These are phyloP conservation scores for Pterocles gutturalis DNA, from an alignment of 2,113 vertebrate genomes.

Conservation along the genomic window DNA sequence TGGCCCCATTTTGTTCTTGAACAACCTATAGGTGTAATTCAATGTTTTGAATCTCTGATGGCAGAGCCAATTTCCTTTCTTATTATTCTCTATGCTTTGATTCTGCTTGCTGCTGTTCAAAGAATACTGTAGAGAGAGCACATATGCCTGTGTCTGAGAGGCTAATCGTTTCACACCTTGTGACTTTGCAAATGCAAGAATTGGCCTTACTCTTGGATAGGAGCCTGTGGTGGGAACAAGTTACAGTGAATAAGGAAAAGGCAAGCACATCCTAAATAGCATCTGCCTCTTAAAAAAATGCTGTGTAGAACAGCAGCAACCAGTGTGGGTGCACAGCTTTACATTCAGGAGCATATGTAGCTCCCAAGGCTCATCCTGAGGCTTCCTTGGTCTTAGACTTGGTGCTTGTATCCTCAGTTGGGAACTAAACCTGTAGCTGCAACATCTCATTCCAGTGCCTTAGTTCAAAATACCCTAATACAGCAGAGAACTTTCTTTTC, in stretches of 20 bases:
- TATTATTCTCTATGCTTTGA: neutral
- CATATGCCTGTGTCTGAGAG: neutral
- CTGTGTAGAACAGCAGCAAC: neutral
- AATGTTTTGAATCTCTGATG: neutral
- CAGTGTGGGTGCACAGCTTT: neutral
- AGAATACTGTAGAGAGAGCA: neutral
- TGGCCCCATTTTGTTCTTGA: neutral
- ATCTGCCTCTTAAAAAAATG: neutral
- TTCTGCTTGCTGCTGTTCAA: neutral
- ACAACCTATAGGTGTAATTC: neutral
- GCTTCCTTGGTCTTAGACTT: neutral
- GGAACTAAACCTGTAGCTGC: neutral
- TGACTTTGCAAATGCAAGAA: neutral
- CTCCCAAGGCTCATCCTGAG: neutral
- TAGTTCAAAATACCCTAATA: neutral
- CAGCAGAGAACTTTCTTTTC: neutral
- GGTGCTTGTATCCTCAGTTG: neutral
- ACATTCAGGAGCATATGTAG: fast-evolving
- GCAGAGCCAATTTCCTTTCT: neutral
- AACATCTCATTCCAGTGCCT: neutral
- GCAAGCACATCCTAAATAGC: neutral
- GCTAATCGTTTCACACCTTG: neutral
- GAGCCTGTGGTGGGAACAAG: neutral
- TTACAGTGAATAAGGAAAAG: neutral
- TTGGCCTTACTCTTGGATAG: neutral